These are phyloP conservation scores for Chaenogobius annularis DNA, from an alignment of 2,113 vertebrate species.

Conservation along the genomic window DNA sequence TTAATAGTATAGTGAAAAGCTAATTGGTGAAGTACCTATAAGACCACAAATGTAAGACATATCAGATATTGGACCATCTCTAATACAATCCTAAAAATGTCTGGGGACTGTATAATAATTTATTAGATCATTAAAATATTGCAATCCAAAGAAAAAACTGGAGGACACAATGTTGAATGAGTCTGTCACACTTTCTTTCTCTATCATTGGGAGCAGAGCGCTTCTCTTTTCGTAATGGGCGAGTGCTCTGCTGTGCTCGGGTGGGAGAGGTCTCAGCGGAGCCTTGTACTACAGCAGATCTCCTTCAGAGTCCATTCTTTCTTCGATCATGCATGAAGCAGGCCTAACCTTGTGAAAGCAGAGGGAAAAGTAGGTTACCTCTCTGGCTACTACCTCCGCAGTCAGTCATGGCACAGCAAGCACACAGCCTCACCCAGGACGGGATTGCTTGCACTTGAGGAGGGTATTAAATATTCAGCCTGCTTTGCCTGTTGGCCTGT, in stretches of 20 bases:
- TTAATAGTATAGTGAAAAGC: too few relatives aligned
- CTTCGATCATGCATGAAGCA: conserved; percentile 34
- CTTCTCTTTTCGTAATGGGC: conserved; percentile 8
- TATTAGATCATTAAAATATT: neutral
- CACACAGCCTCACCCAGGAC: conserved; percentile 47
- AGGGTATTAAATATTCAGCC: conserved; percentile 70
- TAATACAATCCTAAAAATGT: too few relatives aligned
- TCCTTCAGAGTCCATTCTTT: conserved; percentile 22
- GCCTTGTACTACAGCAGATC: conserved; percentile 13
- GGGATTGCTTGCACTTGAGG: conserved; percentile 45
- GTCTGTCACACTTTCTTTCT: neutral
- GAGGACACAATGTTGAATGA: neutral
- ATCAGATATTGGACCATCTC: too few relatives aligned
- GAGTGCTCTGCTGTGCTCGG: neutral
- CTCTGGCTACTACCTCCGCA: conserved; percentile 25
- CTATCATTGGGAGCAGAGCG: neutral
- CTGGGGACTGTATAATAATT: neutral
- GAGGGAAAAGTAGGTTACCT: conserved; percentile 47
- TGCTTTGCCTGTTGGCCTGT: conserved; percentile 26
- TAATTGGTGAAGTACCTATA: too few relatives aligned
- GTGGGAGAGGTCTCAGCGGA: conserved; percentile 13
- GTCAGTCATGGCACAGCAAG: conserved; percentile 26
- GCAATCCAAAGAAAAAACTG: neutral
- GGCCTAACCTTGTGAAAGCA: conserved; percentile 32
- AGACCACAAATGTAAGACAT: too few relatives aligned